Conservation (phyloP, 2,888 invertebrate species). For the Dromius quadrimaculatus region DNA sequence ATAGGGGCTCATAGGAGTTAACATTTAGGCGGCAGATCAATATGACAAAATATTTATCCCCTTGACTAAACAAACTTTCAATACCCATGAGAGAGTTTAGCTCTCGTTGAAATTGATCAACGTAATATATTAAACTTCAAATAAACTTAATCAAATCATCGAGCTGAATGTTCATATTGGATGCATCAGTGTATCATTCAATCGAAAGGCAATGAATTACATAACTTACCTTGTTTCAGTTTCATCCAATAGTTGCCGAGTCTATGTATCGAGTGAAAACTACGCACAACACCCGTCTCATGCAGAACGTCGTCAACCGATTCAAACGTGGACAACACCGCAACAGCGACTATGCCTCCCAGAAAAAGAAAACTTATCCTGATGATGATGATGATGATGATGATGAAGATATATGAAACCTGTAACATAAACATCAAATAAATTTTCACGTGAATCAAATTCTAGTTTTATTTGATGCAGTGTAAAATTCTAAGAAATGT, state of each 20-base stretch:
- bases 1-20: not conserved
- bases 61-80: not conserved
- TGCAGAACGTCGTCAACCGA: slow-evolving; percentile 14
- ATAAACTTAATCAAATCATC: not conserved
- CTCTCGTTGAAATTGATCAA: not conserved
- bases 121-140: not conserved
- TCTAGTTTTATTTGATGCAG: not conserved
- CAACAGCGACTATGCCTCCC: not conserved
- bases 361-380: not conserved
- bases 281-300: slow-evolving; percentile 19
- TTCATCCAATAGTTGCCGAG: slow-evolving; percentile 8
- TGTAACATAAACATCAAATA: not conserved
- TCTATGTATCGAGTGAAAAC: slow-evolving; percentile 28
- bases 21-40: too few relatives aligned
- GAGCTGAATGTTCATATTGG: not conserved
- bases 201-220: too few relatives aligned
- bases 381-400: too few relatives aligned
- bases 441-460: not conserved
- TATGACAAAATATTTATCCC: too few relatives aligned
- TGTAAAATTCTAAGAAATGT: not conserved
- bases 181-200: not conserved
- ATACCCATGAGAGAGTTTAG: not conserved
- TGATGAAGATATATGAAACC: too few relatives aligned
- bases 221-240: slow-evolving; percentile 3
- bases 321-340: not conserved